phyloP scores from a whole-genome alignment of 2,888 invertebrate genomes.

The Microctonus brassicae region DNA sequence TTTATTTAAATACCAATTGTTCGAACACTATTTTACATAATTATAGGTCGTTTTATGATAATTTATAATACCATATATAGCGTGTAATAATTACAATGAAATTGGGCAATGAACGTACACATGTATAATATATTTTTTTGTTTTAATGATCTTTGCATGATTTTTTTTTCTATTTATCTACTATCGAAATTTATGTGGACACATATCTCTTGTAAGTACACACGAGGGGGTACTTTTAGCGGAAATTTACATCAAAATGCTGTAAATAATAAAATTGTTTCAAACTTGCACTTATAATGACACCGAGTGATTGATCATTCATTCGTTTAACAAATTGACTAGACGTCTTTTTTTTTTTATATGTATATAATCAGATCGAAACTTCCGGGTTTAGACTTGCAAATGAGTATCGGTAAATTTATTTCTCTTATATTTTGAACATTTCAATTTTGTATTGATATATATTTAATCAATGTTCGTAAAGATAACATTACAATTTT shows the following conservation, averaged over 20 bases:
- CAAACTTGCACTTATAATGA: background rate
- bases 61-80: conserved; percentile 22
- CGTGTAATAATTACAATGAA: conserved; percentile 47
- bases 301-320: background rate
- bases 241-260: background rate
- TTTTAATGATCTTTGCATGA: background rate
- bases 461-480: too few relatives aligned
- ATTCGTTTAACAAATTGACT: conserved; percentile 8
- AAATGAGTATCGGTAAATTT: background rate
- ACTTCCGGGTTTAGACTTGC: too few relatives aligned
- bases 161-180: background rate
- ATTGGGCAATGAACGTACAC: conserved; percentile 25
- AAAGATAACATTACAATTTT: too few relatives aligned
- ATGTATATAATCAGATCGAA: background rate
- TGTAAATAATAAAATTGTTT: background rate
- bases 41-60: conserved; percentile 50
- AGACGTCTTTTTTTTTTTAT: background rate
- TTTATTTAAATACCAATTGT: conserved; percentile 56
- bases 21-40: conserved; percentile 54
- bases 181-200: background rate
- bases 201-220: background rate
- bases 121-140: background rate
- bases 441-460: too few relatives aligned
- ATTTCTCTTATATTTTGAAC: background rate
- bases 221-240: background rate